A percentile compares a stretch with the other conserved stretches of the same genome.
phyloP scores from a whole-genome alignment of 1,140 invertebrate genomes.

The Apis mellifera region Amel_HAv3.1 CM009942.2:9858501-9859000 shows the following conservation, averaged over 20 bases:
- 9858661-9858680: slow-evolving; percentile 4
- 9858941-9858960: neutral
- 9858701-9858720: slow-evolving; percentile 45
- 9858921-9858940: neutral
- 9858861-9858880: slow-evolving; percentile 22
- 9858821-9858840: slow-evolving; percentile 38
- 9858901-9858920: slow-evolving; percentile 33
- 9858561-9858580: too few species aligned
- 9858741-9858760: slow-evolving; percentile 35
- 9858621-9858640: too few species aligned
- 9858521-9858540: slow-evolving; percentile 3
- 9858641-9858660: too few species aligned
- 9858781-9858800: slow-evolving; percentile 58
- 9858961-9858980: too few species aligned
- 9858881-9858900: slow-evolving; percentile 32
- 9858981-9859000: too few species aligned
- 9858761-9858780: slow-evolving; percentile 53
- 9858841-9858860: slow-evolving; percentile 14
- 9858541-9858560: neutral
- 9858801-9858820: slow-evolving; percentile 17
- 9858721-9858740: slow-evolving; percentile 59
- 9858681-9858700: slow-evolving; percentile 58
- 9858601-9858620: too few species aligned
- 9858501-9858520: neutral
- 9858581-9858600: too few species aligned